Conservation (phyloP, 2,888 invertebrate species). For the Luperina testacea region DNA sequence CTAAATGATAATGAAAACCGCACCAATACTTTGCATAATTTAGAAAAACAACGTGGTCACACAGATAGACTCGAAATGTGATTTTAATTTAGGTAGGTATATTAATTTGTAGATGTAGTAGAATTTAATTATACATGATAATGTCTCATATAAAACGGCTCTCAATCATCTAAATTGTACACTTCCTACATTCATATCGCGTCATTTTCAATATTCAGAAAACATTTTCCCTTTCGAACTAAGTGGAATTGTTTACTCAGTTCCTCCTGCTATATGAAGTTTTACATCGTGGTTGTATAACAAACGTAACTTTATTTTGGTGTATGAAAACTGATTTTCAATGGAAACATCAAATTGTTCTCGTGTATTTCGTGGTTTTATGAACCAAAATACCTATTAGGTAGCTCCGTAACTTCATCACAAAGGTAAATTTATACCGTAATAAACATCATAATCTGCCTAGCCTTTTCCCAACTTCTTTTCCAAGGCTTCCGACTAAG, state of each 20-base stretch:
- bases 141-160: not conserved
- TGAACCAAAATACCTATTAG: not conserved
- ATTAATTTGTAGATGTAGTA: too few relatives aligned
- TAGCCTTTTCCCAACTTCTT: not conserved
- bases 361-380: not conserved
- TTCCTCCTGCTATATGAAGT: slow-evolving; percentile 65
- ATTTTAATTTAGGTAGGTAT: too few relatives aligned
- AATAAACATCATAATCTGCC: not conserved
- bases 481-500: not conserved
- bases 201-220: slow-evolving; percentile 48
- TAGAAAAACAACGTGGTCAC: too few relatives aligned
- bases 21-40: too few relatives aligned
- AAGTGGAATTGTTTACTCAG: slow-evolving; percentile 63
- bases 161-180: not conserved
- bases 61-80: too few relatives aligned
- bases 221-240: slow-evolving; percentile 53
- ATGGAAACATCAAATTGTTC: slow-evolving; percentile 24
- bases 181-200: slow-evolving; percentile 1
- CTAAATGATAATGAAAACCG: too few relatives aligned
- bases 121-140: not conserved
- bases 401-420: not conserved
- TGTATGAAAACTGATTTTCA: slow-evolving; percentile 55
- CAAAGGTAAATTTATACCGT: not conserved
- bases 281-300: slow-evolving; percentile 64
- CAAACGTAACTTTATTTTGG: slow-evolving; percentile 59